Percentiles rank a stretch among this genome's conserved stretches.
Evolutionary conservation across 2,113 vertebrate species (phyloP).

Genomic region (Scytalopus superciliaris): DNA sequence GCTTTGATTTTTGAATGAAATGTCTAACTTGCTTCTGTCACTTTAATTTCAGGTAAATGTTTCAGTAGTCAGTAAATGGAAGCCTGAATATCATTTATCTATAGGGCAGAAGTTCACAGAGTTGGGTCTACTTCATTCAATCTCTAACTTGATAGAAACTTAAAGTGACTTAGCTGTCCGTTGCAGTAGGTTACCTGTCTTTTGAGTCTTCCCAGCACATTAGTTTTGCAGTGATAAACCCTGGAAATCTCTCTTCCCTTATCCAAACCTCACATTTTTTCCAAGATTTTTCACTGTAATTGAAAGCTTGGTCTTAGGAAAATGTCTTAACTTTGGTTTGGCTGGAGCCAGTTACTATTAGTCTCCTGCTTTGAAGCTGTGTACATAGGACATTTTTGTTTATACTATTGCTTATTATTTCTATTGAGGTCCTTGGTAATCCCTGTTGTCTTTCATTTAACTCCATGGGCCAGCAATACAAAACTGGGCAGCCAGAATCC

Average conservation of each 20-base stretch:
- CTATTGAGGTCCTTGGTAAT: background rate
- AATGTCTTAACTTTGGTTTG: background rate
- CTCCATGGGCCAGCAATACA: background rate
- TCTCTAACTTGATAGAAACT: background rate
- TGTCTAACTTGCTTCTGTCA: background rate
- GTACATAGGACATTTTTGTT: background rate
- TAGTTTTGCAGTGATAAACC: background rate
- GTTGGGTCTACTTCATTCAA: background rate
- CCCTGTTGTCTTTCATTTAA: background rate
- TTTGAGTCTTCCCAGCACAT: background rate
- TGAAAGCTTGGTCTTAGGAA: background rate
- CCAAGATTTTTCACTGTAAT: background rate
- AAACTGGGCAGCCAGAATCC: background rate
- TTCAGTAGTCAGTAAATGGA: background rate
- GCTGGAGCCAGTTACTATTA: background rate
- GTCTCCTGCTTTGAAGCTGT: background rate
- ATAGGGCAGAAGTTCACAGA: background rate
- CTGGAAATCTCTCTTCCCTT: background rate
- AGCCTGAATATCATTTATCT: background rate
- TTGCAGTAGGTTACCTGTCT: background rate
- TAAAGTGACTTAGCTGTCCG: background rate
- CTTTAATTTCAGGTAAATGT: background rate
- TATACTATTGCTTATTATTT: background rate
- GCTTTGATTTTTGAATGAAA: background rate
- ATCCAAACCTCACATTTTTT: background rate